Evolutionary conservation across 2,797 vertebrate species (phyloP).

Genomic region (Aldrovandia affinis): DNA sequence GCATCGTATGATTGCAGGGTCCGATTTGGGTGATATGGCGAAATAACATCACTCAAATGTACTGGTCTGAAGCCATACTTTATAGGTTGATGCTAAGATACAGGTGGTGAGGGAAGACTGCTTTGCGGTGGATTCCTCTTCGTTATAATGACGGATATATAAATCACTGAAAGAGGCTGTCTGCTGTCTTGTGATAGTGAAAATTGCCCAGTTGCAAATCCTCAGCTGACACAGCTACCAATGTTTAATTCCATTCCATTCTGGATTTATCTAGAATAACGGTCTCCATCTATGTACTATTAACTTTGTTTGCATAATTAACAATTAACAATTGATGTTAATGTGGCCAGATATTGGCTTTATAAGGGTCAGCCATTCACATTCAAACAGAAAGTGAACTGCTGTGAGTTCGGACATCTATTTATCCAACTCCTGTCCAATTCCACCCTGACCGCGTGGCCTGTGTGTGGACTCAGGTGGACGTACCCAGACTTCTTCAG

Average conservation of each 20-base stretch:
- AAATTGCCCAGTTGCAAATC: too few relatives aligned
- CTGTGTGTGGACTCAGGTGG: slow-evolving; percentile 59
- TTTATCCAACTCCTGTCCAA: not conserved
- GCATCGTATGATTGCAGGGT: too few relatives aligned
- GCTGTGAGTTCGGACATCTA: not conserved
- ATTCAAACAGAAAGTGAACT: not conserved
- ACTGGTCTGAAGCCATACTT: too few relatives aligned
- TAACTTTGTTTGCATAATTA: not conserved
- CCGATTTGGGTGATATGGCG: too few relatives aligned
- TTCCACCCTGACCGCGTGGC: not conserved
- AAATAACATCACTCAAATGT: too few relatives aligned
- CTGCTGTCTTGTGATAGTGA: too few relatives aligned
- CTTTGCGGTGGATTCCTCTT: too few relatives aligned
- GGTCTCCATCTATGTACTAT: not conserved
- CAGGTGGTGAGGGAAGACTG: too few relatives aligned
- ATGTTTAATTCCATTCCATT: not conserved
- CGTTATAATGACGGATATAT: too few relatives aligned
- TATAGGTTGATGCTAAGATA: too few relatives aligned
- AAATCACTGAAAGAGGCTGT: too few relatives aligned
- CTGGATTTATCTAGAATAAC: not conserved
- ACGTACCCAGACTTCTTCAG: slow-evolving; percentile 92
- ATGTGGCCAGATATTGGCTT: not conserved
- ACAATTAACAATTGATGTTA: not conserved
- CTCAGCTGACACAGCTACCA: not conserved
- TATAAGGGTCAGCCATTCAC: not conserved